Evolutionary conservation across 2,888 invertebrate species (phyloP).

Genomic region (Carabus problematicus): DNA sequence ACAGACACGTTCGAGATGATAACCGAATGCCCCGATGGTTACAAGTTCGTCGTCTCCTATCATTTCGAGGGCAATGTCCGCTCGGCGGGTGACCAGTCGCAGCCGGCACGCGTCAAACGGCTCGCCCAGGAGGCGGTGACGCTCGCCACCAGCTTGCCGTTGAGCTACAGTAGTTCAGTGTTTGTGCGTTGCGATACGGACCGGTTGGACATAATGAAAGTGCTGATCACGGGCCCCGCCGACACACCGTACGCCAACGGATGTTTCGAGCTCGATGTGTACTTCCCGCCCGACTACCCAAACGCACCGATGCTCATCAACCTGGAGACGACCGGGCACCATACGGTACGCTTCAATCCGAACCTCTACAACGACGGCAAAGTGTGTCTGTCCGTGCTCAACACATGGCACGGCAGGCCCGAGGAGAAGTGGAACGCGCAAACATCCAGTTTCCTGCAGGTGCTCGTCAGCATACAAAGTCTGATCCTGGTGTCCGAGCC

Average conservation of each 20-base stretch:
- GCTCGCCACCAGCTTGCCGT: constrained; percentile 87
- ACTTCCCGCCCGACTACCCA: constrained; percentile 78
- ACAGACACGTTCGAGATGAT: constrained; percentile 93
- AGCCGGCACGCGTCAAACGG: constrained; percentile 87
- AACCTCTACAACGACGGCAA: constrained; percentile 96
- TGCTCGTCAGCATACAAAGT: constrained; percentile 91
- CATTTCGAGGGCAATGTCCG: constrained; percentile 89
- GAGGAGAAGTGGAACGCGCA: constrained; percentile 98
- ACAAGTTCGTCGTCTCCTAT: constrained; percentile 86
- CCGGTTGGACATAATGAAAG: constrained; percentile 95
- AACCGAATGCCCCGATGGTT: constrained; percentile 76
- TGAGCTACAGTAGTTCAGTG: constrained; percentile 92
- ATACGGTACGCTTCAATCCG: constrained; percentile 90
- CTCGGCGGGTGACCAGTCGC: constrained; percentile 84
- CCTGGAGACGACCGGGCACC: constrained; percentile 88
- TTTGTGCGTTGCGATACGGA: constrained; percentile 96
- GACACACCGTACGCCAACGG: constrained; percentile 93
- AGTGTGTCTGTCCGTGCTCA: constrained; percentile 92
- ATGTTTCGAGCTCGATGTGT: constrained; percentile 90
- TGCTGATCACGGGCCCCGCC: constrained; percentile 89
- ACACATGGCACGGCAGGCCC: constrained; percentile 96
- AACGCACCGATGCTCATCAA: constrained; percentile 87
- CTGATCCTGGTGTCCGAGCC: constrained; percentile 91
- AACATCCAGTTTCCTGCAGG: constrained; percentile 92
- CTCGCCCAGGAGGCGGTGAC: constrained; percentile 96